Base-by-base conservation (phyloP, 2,797 vertebrate genomes). In the Eulemur coronatus region DNA sequence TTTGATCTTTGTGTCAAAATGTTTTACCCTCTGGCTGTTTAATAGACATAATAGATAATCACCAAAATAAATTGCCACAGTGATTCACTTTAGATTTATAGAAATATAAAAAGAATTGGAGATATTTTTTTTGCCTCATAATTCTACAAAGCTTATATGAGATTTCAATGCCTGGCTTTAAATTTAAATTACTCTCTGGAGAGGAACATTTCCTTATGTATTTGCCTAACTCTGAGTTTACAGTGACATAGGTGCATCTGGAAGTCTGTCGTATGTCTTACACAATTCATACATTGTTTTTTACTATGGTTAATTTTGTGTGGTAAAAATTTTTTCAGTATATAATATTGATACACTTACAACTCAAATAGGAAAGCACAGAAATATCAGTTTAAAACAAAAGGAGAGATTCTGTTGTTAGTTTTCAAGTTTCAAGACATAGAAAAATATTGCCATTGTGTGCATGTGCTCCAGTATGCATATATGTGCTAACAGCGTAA, bases 71-170 rank as follows among this genome's bases (percentile, higher is more conserved):
- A 89, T 48, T 70, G 28, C 30, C 22, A 33, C 17, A 78, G 46
- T 6, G 20, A 95, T 59, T 93, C 46, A 17, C 22, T 20, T 92
- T 85, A 61, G 33, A 70, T 85, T 89, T 59, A 73, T 14, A 80
- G 65, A 92, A 86, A 78, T 78, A 72, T 38, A 50, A 52, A 48
- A 89, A 78, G 9, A 24, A 72, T 12, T 79, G 10, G 52, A 87
- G n/a, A 14, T 28, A 28, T 70, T 52, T 18, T 61, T 67, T 65
- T 70, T n/a, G 46, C 41, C 13, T 96, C 65, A 30, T 41, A 93
- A 87, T 88, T 97, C 79, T 91, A 91, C 69, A 9, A 96, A 88
- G 93, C 88, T 87, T 91, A 79, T 84, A 90, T 97, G 55, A 92
- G 30, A 95, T 73, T 73, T 84, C 41, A 91, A 48, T 30, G 41